Evolutionary conservation across 2,888 invertebrate species (phyloP), one percentile per base, ranked within the genome.

Genomic region (Yponomeuta plumbellus): DNA sequence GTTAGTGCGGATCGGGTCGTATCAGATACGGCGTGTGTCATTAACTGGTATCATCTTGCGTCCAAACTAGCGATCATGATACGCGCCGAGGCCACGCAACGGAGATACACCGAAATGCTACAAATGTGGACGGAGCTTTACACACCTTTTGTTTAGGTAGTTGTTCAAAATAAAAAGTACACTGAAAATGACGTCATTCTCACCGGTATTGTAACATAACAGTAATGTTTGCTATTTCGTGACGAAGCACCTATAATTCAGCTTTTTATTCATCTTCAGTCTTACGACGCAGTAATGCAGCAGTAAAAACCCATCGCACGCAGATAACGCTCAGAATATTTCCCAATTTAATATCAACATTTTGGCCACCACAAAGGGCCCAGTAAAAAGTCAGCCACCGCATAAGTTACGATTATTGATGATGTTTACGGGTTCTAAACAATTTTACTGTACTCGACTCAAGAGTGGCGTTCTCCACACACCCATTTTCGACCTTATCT

Each of bases 381-480:
- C 78, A 78, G 79, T 85, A 83, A 85, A 85, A 86, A 80, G 76
- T 80, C 73, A 72, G 77, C 73, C 74, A 79, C 77, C 80, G 75
- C 81, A 80, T 86, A 85, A 84, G 80, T 86, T 83, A 83, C 80
- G 79, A 80, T 85, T 85, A 88, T 88, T 88, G 86, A 88, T 86
- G 85, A 85, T 81, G 83, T 88, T 85, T 87, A 86, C 84, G 80
- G 80, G 78, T 77, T 83, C 81, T 86, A 87, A 88, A 87, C 84
- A 81, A 81, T 77, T 85, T 83, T 81, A 83, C 80, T 83, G 77
- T 80, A 78, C 78, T 74, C 71, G 73, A 76, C 78, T 81, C 79
- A 79, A 76, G 77, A 75, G 70, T 65, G 74, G 69, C 71, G 68
- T 83, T 82, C 79, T 82, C 80, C 85, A 81, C 83, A 70, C 71